Percentiles rank a stretch among this genome's conserved stretches.
Conservation (phyloP, 1,140 invertebrate species). For the Homarus americanus region DNA sequence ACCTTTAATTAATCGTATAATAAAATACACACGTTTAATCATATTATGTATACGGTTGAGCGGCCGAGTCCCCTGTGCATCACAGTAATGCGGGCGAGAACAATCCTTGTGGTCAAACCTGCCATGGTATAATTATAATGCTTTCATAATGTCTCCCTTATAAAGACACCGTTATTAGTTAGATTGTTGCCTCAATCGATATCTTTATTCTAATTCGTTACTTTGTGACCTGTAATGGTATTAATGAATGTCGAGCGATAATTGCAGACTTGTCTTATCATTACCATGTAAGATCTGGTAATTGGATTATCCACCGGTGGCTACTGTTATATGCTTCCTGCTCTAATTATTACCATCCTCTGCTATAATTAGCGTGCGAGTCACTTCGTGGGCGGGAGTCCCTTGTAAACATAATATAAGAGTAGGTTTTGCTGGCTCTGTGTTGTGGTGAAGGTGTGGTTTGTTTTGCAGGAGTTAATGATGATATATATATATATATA, state of each 20-base stretch:
- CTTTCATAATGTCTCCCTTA: neutral
- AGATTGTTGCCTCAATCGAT: neutral
- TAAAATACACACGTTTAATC: constrained; percentile 8
- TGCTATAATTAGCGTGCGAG: neutral
- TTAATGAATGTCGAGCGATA: neutral
- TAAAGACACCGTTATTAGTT: neutral
- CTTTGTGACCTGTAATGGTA: neutral
- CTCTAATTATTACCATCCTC: neutral
- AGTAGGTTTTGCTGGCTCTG: too few species aligned
- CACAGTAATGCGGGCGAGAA: neutral
- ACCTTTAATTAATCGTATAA: neutral
- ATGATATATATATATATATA: too few species aligned
- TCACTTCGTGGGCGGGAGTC: neutral
- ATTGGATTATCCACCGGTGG: neutral
- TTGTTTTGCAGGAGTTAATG: too few species aligned
- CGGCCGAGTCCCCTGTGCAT: neutral
- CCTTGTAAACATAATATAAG: too few species aligned
- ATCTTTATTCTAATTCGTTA: neutral
- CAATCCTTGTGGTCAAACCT: neutral
- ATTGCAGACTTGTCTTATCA: neutral
- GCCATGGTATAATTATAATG: neutral
- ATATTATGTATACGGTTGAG: neutral
- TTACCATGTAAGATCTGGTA: neutral
- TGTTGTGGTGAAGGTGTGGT: too few species aligned
- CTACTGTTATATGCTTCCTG: constrained; percentile 6